Conservation (phyloP, 2,797 vertebrate genomes). For the Cirrhinus molitorella region DNA sequence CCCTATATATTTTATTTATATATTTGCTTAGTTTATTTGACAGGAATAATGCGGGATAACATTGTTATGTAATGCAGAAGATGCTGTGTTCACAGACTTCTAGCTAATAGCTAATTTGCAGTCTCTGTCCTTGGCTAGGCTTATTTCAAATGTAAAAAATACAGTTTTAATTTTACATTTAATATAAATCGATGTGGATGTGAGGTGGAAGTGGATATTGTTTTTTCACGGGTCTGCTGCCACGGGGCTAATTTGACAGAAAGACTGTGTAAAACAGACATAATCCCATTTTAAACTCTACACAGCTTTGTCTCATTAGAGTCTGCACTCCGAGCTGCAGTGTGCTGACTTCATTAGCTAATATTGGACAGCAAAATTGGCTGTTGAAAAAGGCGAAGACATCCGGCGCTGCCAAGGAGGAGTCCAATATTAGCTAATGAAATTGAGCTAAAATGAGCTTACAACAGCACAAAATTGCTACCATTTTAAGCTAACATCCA, state of each 20-base stretch:
- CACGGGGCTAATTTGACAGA: conserved; percentile 39
- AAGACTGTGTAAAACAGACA: conserved; percentile 46
- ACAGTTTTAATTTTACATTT: conserved; percentile 5
- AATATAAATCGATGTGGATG: conserved; percentile 23
- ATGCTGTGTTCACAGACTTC: neutral
- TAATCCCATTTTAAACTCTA: conserved; percentile 59
- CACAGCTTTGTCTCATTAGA: conserved; percentile 59
- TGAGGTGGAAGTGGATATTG: conserved; percentile 22
- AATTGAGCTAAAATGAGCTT: conserved; percentile 34
- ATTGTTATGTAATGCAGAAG: neutral
- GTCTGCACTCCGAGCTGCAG: conserved; percentile 37
- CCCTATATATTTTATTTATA: neutral
- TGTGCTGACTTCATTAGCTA: conserved; percentile 58
- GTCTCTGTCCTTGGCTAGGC: neutral
- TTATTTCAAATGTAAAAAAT: conserved; percentile 1
- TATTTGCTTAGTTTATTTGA: neutral
- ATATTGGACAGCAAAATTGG: conserved; percentile 44
- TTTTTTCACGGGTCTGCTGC: conserved; percentile 15
- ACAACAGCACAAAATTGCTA: conserved; percentile 21
- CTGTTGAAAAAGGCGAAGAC: conserved; percentile 43
- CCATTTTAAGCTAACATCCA: conserved; percentile 26
- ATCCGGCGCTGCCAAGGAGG: conserved; percentile 17
- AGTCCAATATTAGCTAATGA: conserved; percentile 36
- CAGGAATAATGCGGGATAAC: neutral
- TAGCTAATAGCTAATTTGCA: conserved; percentile 6